A percentile compares a stretch with the other conserved stretches of the same genome.
These are phyloP conservation scores for Leptopterna dolabrata DNA, from an alignment of 2,888 invertebrate genomes.

Conservation along the genomic window DNA sequence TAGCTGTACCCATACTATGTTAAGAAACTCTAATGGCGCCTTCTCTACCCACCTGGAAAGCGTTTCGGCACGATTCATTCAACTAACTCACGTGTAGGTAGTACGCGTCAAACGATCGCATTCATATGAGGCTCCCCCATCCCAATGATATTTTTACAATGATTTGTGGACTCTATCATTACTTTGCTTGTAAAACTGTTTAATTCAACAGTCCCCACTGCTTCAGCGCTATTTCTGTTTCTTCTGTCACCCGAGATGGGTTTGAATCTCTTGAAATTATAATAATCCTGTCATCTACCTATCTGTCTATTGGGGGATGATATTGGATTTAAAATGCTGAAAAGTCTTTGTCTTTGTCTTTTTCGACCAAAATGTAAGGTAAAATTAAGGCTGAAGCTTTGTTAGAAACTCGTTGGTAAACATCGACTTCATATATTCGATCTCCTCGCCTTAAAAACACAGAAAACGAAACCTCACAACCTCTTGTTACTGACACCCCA, in stretches of 20 bases:
- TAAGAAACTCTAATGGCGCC: conserved; percentile 6
- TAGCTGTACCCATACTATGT: conserved; percentile 10
- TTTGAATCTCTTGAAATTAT: neutral
- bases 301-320: too few species aligned
- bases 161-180: conserved; percentile 3
- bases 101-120: conserved; percentile 23
- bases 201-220: conserved; percentile 1
- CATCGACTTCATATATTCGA: too few species aligned
- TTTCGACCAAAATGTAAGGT: too few species aligned
- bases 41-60: conserved; percentile 18
- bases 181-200: neutral
- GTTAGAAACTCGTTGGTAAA: too few species aligned
- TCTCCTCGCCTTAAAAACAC: too few species aligned
- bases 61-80: conserved; percentile 17
- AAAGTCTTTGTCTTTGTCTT: too few species aligned
- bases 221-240: neutral
- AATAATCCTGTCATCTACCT: too few species aligned
- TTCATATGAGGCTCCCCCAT: neutral
- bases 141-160: neutral
- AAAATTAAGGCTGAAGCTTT: too few species aligned
- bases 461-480: too few species aligned
- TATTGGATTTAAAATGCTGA: too few species aligned
- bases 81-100: neutral
- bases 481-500: too few species aligned
- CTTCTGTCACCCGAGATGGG: neutral